A percentile compares a stretch with the other conserved stretches of the same genome.
Evolutionary conservation across 2,113 vertebrate species (phyloP).

Genomic region (Aldabrachelys gigantea): DNA sequence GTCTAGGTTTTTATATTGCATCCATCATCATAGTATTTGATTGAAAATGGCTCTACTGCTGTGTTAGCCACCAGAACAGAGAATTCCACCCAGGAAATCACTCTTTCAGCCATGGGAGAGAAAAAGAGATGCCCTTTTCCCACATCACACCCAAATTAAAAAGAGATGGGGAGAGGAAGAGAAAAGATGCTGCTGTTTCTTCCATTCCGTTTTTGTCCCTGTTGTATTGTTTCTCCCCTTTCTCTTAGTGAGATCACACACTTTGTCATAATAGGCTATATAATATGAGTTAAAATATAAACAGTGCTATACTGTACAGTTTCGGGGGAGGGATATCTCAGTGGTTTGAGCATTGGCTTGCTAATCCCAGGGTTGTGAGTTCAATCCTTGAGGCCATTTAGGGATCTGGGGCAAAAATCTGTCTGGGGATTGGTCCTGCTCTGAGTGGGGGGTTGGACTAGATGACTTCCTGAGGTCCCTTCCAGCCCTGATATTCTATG

Average conservation of each 20-base stretch:
- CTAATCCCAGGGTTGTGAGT: too few species aligned
- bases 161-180: not conserved
- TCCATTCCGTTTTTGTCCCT: not conserved
- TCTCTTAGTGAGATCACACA: too few species aligned
- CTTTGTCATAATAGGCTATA: too few species aligned
- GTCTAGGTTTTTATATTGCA: not conserved
- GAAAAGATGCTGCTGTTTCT: not conserved
- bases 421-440: too few species aligned
- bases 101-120: not conserved
- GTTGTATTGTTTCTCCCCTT: not conserved
- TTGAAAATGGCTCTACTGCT: not conserved
- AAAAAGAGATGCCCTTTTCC: not conserved
- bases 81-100: not conserved
- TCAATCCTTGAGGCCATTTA: too few species aligned
- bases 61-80: not conserved
- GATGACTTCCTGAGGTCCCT: too few species aligned
- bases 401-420: too few species aligned
- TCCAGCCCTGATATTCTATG: too few species aligned
- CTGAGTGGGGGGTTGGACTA: too few species aligned
- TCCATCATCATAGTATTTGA: not conserved
- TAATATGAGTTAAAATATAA: too few species aligned
- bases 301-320: not conserved
- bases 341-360: too few species aligned
- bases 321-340: not conserved
- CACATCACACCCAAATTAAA: too few species aligned